phyloP scores from a whole-genome alignment of 2,888 invertebrate genomes.

The Thumatha senex region DNA sequence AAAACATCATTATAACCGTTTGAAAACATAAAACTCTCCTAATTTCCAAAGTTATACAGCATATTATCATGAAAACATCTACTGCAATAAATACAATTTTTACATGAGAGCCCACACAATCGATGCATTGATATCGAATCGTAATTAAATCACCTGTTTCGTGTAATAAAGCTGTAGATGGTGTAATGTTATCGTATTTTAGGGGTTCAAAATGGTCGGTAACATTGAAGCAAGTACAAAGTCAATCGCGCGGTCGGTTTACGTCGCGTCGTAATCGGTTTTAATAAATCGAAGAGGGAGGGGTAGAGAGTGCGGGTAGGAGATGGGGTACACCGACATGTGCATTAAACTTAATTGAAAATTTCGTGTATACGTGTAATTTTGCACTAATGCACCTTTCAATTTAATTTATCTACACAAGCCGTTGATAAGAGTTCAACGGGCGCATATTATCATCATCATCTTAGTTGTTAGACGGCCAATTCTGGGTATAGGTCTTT shows the following conservation, averaged over 20 bases:
- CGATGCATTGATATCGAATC: constrained; percentile 10
- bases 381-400: constrained; percentile 75
- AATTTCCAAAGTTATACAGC: neutral
- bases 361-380: constrained; percentile 74
- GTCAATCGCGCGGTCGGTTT: constrained; percentile 58
- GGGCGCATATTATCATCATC: constrained; percentile 11
- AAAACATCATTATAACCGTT: neutral
- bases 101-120: neutral
- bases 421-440: constrained; percentile 38
- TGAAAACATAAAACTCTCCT: neutral
- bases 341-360: constrained; percentile 78
- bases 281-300: constrained; percentile 61
- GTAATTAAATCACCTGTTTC: constrained; percentile 25
- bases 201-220: constrained; percentile 54
- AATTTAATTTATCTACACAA: constrained; percentile 46
- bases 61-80: neutral
- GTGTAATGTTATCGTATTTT: constrained; percentile 49
- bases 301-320: constrained; percentile 27
- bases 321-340: constrained; percentile 49
- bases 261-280: constrained; percentile 55
- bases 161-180: constrained; percentile 28
- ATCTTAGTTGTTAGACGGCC: too few relatives aligned
- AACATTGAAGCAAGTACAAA: constrained; percentile 59
- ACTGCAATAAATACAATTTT: neutral
- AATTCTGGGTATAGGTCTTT: too few relatives aligned